A percentile compares a stretch with the other conserved stretches of the same genome.
Evolutionary conservation across 2,888 invertebrate genomes (phyloP).

Genomic region (Subacronicta megacephala): DNA sequence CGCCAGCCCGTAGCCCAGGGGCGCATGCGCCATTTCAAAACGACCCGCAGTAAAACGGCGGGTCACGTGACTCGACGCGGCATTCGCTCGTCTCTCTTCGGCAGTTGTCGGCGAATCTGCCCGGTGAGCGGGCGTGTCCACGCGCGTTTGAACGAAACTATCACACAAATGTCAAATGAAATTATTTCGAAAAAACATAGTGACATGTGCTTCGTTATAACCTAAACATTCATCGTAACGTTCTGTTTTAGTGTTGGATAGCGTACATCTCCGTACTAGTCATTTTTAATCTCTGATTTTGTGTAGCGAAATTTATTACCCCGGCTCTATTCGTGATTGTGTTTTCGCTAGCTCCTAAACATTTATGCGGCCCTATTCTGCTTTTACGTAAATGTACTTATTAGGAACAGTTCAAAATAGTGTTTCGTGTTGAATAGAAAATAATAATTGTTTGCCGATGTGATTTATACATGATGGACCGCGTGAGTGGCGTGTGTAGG

Average conservation of each 20-base stretch:
- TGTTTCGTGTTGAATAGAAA: slow-evolving; percentile 68
- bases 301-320: slow-evolving; percentile 79
- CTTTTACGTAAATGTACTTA: slow-evolving; percentile 64
- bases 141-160: slow-evolving; percentile 66
- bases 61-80: slow-evolving; percentile 90
- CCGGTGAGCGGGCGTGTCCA: slow-evolving; percentile 69
- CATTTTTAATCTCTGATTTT: slow-evolving; percentile 71
- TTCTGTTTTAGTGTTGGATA: slow-evolving; percentile 64
- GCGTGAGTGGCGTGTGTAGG: slow-evolving; percentile 86
- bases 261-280: slow-evolving; percentile 61
- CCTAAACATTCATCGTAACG: slow-evolving; percentile 70
- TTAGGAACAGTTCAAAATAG: slow-evolving; percentile 60
- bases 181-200: slow-evolving; percentile 82
- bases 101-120: slow-evolving; percentile 83
- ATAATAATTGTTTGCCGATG: slow-evolving; percentile 60
- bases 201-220: slow-evolving; percentile 78
- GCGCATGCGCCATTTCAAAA: slow-evolving; percentile 86
- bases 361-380: slow-evolving; percentile 70
- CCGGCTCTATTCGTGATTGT: slow-evolving; percentile 79
- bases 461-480: slow-evolving; percentile 82
- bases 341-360: slow-evolving; percentile 79
- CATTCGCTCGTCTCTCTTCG: slow-evolving; percentile 87
- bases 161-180: slow-evolving; percentile 83
- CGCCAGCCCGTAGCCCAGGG: slow-evolving; percentile 68
- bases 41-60: slow-evolving; percentile 90